These are phyloP conservation scores for Eleginops maclovinus DNA, from an alignment of 2,113 vertebrate genomes.

Conservation along the genomic window DNA sequence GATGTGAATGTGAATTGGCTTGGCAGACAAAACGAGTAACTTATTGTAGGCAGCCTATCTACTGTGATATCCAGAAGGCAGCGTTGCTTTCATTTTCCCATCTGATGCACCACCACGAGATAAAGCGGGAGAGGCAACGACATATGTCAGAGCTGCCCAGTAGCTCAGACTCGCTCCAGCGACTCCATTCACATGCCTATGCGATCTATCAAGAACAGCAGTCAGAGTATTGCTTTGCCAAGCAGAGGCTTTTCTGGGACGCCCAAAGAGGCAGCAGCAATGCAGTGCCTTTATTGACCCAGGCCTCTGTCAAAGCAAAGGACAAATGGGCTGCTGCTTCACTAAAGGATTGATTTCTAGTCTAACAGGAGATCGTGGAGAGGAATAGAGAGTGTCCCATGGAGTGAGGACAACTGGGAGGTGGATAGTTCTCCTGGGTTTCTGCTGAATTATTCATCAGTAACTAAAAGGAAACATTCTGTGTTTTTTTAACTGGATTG, in stretches of 20 bases:
- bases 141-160: constrained; percentile 50
- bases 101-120: constrained; percentile 34
- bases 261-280: constrained; percentile 56
- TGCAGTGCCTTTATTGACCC: constrained; percentile 83
- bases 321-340: constrained; percentile 79
- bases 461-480: constrained; percentile 19
- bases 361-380: constrained; percentile 67
- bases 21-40: not conserved
- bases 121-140: constrained; percentile 44
- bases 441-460: constrained; percentile 43
- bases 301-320: constrained; percentile 75
- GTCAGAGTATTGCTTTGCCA: constrained; percentile 78
- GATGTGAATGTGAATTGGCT: not conserved
- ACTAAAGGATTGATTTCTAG: constrained; percentile 75
- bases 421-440: constrained; percentile 35
- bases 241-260: constrained; percentile 74
- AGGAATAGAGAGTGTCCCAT: constrained; percentile 57
- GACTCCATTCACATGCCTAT: constrained; percentile 64
- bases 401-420: constrained; percentile 42
- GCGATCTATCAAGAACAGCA: constrained; percentile 69
- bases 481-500: constrained; percentile 1
- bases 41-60: not conserved
- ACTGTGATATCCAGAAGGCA: constrained; percentile 6
- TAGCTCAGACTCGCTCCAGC: constrained; percentile 43
- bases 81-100: constrained; percentile 37